These are phyloP conservation scores for Siphamia tubifer DNA, from an alignment of 2,113 vertebrate genomes.

Conservation along the genomic window DNA sequence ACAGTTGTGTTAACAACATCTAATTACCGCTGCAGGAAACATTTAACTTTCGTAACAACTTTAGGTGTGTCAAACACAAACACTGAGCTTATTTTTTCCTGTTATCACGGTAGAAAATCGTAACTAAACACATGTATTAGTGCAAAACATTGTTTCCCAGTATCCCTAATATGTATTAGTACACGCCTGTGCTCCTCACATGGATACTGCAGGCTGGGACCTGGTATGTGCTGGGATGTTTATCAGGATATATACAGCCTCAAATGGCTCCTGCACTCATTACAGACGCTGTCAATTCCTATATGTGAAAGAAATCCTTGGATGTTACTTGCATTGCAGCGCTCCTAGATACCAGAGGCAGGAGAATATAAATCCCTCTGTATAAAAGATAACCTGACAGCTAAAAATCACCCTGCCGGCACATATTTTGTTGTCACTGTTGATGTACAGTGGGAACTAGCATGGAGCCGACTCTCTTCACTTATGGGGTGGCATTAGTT, in stretches of 20 bases:
- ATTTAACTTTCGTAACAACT: not conserved
- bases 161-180: not conserved
- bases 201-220: constrained; percentile 28
- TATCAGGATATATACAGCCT: constrained; percentile 12
- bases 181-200: constrained; percentile 22
- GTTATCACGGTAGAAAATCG: too few species aligned
- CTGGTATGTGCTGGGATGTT: constrained; percentile 16
- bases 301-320: constrained; percentile 7
- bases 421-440: not conserved
- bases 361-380: constrained; percentile 25
- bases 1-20: constrained; percentile 4
- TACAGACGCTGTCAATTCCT: not conserved
- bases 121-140: too few species aligned
- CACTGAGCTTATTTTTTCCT: not conserved
- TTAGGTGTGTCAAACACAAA: not conserved
- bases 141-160: not conserved
- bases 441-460: not conserved
- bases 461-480: not conserved
- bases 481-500: not conserved
- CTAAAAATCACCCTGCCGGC: not conserved
- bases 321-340: not conserved
- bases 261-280: constrained; percentile 5
- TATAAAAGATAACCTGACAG: constrained; percentile 9
- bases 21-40: constrained; percentile 15
- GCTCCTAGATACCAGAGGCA: constrained; percentile 40